phyloP scores from a whole-genome alignment of 2,797 vertebrate species.

The Clarias laeviceps region DNA sequence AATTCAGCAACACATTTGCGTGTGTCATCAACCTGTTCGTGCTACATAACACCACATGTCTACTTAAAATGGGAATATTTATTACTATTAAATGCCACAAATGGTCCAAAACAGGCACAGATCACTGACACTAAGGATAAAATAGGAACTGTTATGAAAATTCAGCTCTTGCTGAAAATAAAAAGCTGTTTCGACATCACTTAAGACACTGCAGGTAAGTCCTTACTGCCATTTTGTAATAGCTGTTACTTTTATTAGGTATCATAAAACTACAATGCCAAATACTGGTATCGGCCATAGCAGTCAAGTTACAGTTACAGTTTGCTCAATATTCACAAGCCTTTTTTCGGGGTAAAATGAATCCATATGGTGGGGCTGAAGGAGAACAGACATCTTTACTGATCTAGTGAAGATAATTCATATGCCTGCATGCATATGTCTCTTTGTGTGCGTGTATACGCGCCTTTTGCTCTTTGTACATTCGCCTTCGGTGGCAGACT shows the following conservation, averaged over 20 bases:
- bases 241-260: neutral
- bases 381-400: constrained; percentile 29
- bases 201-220: neutral
- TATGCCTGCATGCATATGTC: constrained; percentile 18
- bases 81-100: neutral
- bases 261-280: neutral
- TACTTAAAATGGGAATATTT: neutral
- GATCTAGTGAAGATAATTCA: constrained; percentile 39
- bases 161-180: neutral
- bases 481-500: constrained; percentile 31
- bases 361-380: constrained; percentile 43
- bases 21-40: neutral
- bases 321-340: neutral
- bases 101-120: neutral
- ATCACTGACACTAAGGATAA: neutral
- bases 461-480: constrained; percentile 23
- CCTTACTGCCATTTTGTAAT: neutral
- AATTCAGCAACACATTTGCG: too few relatives aligned
- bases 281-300: neutral
- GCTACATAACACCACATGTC: neutral
- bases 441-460: constrained; percentile 22
- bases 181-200: neutral
- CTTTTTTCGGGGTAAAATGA: constrained; percentile 20
- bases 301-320: constrained; percentile 21
- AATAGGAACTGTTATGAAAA: neutral